Base-by-base conservation (phyloP, 2,797 vertebrate genomes). In the Schizopygopsis malacanthus region DNA sequence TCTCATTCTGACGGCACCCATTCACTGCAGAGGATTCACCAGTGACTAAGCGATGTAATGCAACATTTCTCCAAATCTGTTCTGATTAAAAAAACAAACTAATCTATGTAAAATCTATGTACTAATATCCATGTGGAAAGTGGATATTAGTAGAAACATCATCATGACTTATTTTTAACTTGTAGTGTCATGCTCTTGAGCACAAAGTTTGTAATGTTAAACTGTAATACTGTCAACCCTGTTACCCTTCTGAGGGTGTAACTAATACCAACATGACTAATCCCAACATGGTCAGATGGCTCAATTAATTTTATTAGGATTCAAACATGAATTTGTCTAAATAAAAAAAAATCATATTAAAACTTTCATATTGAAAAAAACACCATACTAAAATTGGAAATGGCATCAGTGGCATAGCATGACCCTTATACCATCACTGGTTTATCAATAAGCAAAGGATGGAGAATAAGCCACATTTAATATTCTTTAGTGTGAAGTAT, bases 391-490 rank as follows among this genome's bases (percentile, higher is more conserved):
- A 41, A 33, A 59, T 12, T 78, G 20, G 5, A 59, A 39, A 77
- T n/a, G 20, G 25, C 9, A 1, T 52, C 47, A 75, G 52, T n/a
- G 56, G 6, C 20, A 59, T 16, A 43, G 76, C 37, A 43, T 78
- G 22, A 61, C 75, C 20, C 52, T 78, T 41, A 43, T 59, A 72
- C 25, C 54, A 83, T 73, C 18, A 75, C 43, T 4, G 25, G 33
- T 75, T 7, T 59, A 41, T 83, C 61, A 84, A 39, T 67, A 8
- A 77, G 16, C 9, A 54, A 25, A 54, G 22, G 2, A 22, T 6
- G 11, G 45, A 56, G 50, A 70, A 71, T 33, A 79, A 79, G 67
- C 69, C 77, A 79, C 52, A 80, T 41, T 80, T 69, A 79, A 85
- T 71, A 61, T 80, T 72, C 73, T 28, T 85, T 50, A 73, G 13